Conservation (phyloP, 2,888 invertebrate genomes). For the Torymus auratus region DNA sequence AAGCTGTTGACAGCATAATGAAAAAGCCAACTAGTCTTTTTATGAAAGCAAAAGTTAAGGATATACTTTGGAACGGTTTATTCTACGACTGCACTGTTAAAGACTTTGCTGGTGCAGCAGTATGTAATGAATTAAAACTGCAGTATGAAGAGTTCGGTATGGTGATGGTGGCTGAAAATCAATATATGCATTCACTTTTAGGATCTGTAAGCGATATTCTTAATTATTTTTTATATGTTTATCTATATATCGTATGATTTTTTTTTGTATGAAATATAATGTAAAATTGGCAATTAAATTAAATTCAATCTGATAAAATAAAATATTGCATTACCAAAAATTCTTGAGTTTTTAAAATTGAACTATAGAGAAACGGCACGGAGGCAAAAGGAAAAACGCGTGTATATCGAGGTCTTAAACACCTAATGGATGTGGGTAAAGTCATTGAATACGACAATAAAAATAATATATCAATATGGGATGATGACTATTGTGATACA, state of each 20-base stretch:
- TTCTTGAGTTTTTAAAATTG: background rate
- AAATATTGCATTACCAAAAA: too few species aligned
- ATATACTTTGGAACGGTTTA: slow-evolving; percentile 84
- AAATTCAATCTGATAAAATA: too few species aligned
- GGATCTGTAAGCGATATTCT: slow-evolving; percentile 79
- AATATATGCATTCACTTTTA: slow-evolving; percentile 85
- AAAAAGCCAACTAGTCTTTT: too few species aligned
- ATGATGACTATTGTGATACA: slow-evolving; percentile 84
- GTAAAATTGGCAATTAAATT: too few species aligned
- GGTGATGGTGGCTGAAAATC: slow-evolving; percentile 79
- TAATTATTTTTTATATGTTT: background rate
- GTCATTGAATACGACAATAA: slow-evolving; percentile 85
- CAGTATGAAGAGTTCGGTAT: background rate
- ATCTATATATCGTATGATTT: too few species aligned
- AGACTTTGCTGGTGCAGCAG: slow-evolving; percentile 87
- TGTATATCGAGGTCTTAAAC: slow-evolving; percentile 85
- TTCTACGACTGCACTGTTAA: slow-evolving; percentile 84
- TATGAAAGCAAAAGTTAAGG: too few species aligned
- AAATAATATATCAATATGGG: slow-evolving; percentile 82
- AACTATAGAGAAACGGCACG: slow-evolving; percentile 84
- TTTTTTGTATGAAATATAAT: too few species aligned
- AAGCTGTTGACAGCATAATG: too few species aligned
- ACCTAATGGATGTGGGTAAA: slow-evolving; percentile 85
- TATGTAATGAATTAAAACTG: slow-evolving; percentile 82
- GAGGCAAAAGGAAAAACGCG: slow-evolving; percentile 82